These are phyloP conservation scores for Alouatta palliata DNA, from an alignment of 2,113 vertebrate species.

Conservation along the genomic window DNA sequence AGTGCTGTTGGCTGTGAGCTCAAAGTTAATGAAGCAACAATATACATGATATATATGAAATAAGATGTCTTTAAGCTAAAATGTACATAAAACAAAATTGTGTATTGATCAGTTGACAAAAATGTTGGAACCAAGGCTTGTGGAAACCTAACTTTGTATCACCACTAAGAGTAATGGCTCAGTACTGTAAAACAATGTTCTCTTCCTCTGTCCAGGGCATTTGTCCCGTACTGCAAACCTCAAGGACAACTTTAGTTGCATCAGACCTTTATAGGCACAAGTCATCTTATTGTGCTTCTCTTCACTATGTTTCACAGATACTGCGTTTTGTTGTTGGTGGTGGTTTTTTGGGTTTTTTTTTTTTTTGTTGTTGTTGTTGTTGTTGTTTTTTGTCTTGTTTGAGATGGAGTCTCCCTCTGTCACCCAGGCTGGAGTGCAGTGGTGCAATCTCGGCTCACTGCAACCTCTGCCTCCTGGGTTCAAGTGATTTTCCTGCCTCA, in stretches of 20 bases:
- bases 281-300: neutral
- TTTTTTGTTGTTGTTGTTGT: neutral
- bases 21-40: neutral
- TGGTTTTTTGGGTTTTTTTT: no score
- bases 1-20: neutral
- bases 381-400: no score
- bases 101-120: neutral
- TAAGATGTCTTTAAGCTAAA: neutral
- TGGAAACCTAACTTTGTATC: neutral
- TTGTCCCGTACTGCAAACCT: fast-evolving
- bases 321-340: neutral
- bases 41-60: neutral
- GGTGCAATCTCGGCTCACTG: no score
- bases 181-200: fast-evolving
- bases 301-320: neutral
- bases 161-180: neutral
- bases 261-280: neutral
- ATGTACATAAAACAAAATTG: neutral
- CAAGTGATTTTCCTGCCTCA: no score
- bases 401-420: no score
- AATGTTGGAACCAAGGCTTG: neutral
- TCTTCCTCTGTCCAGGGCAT: neutral
- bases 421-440: no score
- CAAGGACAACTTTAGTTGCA: neutral
- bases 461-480: no score